phyloP scores from a whole-genome alignment of 2,797 vertebrate species.

The Arctocebus calabarensis region DNA sequence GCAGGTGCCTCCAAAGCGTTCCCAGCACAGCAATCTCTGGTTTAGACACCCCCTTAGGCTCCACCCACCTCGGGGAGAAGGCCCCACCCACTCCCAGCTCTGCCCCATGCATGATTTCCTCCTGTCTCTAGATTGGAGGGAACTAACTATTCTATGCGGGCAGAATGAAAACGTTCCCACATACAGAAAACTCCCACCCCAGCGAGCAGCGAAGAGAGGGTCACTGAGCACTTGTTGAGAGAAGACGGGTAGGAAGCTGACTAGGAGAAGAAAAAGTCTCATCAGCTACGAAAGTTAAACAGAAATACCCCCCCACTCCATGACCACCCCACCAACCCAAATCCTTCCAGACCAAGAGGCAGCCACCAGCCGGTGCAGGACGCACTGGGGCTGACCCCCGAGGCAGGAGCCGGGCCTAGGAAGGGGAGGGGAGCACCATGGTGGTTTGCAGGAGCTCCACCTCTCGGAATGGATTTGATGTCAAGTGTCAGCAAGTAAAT shows the following conservation, averaged over 20 bases:
- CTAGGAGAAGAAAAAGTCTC: not conserved
- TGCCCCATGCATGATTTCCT: constrained; percentile 41
- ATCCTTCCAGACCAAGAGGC: not conserved
- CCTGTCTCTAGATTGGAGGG: constrained; percentile 42
- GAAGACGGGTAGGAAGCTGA: not conserved
- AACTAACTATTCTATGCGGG: not conserved
- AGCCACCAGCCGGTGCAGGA: not conserved
- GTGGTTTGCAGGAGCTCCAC: constrained; percentile 81
- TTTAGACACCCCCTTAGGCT: not conserved
- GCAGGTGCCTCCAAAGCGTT: not conserved
- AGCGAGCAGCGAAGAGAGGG: constrained; percentile 15
- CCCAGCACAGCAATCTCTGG: fast-evolving
- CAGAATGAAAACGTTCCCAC: constrained; percentile 63
- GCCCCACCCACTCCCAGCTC: not conserved
- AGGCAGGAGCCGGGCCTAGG: constrained; percentile 55
- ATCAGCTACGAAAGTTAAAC: not conserved
- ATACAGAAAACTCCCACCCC: constrained; percentile 52
- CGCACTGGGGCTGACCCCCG: fast-evolving
- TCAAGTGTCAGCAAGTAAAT: constrained; percentile 94
- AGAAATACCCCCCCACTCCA: not conserved
- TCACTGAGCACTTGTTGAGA: constrained; percentile 69
- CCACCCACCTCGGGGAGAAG: not conserved
- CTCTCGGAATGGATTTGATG: constrained; percentile 88
- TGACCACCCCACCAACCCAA: fast-evolving
- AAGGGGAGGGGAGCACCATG: not conserved